Base-by-base conservation (phyloP, 1,140 invertebrate species). In the Pseudomyrmex cubaensis region DNA sequence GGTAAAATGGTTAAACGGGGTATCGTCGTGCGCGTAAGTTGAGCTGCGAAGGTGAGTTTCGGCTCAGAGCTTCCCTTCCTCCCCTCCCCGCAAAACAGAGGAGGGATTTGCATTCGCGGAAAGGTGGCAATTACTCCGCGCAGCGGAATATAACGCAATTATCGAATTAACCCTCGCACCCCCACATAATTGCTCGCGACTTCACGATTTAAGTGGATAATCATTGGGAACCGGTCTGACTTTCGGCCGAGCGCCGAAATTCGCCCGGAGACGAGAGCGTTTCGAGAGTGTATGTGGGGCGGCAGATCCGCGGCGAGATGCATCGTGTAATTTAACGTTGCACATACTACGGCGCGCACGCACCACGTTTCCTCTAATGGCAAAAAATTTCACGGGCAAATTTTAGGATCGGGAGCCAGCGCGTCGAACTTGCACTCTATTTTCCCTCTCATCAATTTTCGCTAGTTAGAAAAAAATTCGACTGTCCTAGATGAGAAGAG, bases 101-200 rank as follows among this genome's bases (percentile, higher is more conserved):
- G 77, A 67, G 87, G 77, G 85, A 90, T 91, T 87, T 90, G 90
- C 90, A 91, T 91, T 90, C 50, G 85, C 48, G 64, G 91, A 92
- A 91, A 92, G 91, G 91, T 92, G 84, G 91, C 89, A 92, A 91
- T 92, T 92, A 92, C 86, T 91, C 5, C 70, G 84, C 72, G 62
- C 59, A 83, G 87, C 90, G 87, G 89, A 91, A 90, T 92, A 91
- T 92, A 91, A 92, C 82, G 90, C 90, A 92, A 92, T 92, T 92
- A 92, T 92, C 91, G 91, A 91, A 92, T 92, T 92, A 91, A 92
- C 90, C 85, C 90, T 91, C 87, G 90, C 90, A 92, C 91, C 87
- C 91, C 86, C 89, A 85, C 90, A 85, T 88, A 90, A 90, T 90
- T 89, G 85, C 82, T 86, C 82, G 85, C 72, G 87, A 89, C 90